Percentiles rank a stretch among this genome's conserved stretches.
Conservation (phyloP, 2,888 invertebrate genomes). For the Busseola fusca region DNA sequence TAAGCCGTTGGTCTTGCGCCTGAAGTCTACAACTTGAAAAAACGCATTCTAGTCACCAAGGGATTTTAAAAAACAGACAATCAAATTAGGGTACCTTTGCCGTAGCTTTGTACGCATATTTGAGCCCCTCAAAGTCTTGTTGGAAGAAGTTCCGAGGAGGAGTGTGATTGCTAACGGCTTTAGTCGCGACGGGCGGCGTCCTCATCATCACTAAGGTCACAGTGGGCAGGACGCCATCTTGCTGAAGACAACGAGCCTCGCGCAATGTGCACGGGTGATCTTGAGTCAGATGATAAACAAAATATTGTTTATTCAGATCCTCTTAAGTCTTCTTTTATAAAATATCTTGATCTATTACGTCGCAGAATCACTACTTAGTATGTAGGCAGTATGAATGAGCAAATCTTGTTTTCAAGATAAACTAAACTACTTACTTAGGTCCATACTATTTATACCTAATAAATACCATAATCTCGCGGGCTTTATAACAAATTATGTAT, state of each 20-base stretch:
- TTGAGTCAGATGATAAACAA: constrained; percentile 41
- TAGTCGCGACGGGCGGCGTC: constrained; percentile 69
- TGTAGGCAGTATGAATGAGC: not conserved
- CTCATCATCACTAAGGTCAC: constrained; percentile 76
- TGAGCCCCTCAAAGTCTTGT: constrained; percentile 83
- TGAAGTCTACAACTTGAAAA: not conserved
- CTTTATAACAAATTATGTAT: not conserved
- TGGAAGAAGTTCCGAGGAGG: constrained; percentile 74
- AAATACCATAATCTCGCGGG: not conserved
- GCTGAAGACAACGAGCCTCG: constrained; percentile 83
- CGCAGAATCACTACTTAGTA: too few relatives aligned
- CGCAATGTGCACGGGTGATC: constrained; percentile 84
- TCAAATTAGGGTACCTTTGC: constrained; percentile 70
- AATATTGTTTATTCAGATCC: too few relatives aligned
- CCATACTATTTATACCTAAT: too few relatives aligned
- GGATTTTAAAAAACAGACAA: not conserved
- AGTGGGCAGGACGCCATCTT: constrained; percentile 81
- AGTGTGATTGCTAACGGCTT: constrained; percentile 69
- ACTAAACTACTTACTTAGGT: too few relatives aligned
- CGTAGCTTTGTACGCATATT: constrained; percentile 80
- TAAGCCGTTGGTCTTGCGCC: too few relatives aligned
- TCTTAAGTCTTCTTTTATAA: not conserved
- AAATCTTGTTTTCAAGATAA: not conserved
- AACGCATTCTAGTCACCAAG: not conserved
- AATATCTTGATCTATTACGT: not conserved